These are phyloP conservation scores for Oreortyx pictus DNA, from an alignment of 2,797 vertebrate genomes.

Conservation along the genomic window DNA sequence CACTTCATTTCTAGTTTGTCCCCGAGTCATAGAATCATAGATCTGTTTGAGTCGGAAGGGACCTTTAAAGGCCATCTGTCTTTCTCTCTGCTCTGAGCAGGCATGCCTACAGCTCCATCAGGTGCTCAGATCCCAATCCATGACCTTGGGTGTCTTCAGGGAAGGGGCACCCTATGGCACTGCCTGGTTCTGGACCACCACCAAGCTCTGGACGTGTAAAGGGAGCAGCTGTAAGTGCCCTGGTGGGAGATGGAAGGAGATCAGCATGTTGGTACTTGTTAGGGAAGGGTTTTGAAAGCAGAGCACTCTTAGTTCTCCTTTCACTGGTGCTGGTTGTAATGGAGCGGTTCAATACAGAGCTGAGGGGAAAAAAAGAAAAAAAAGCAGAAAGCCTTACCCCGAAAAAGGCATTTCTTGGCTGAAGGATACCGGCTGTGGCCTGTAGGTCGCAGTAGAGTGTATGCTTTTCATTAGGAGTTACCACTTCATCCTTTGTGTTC, in stretches of 20 bases:
- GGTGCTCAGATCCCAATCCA: too few relatives aligned
- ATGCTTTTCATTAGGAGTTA: constrained; percentile 1
- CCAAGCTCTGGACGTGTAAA: not conserved
- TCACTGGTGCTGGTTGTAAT: not conserved
- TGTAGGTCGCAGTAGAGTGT: constrained; percentile 70
- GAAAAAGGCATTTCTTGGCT: not conserved
- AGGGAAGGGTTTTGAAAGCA: not conserved
- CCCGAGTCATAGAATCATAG: not conserved
- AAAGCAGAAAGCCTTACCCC: not conserved
- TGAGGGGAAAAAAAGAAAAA: not conserved
- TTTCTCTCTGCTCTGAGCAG: too few relatives aligned
- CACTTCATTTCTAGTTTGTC: not conserved
- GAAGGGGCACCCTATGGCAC: too few relatives aligned
- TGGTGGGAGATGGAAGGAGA: not conserved
- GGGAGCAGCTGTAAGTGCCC: not conserved
- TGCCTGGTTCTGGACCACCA: too few relatives aligned
- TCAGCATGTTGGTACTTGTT: not conserved
- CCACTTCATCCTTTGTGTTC: constrained; percentile 22
- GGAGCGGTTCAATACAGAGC: not conserved
- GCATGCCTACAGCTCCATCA: too few relatives aligned
- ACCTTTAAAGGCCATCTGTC: too few relatives aligned
- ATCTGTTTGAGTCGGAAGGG: too few relatives aligned
- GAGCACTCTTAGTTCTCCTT: not conserved
- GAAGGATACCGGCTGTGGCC: not conserved
- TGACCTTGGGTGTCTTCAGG: too few relatives aligned